Conservation (phyloP, 2,113 vertebrate genomes). For the Myrmecophaga tridactyla region DNA sequence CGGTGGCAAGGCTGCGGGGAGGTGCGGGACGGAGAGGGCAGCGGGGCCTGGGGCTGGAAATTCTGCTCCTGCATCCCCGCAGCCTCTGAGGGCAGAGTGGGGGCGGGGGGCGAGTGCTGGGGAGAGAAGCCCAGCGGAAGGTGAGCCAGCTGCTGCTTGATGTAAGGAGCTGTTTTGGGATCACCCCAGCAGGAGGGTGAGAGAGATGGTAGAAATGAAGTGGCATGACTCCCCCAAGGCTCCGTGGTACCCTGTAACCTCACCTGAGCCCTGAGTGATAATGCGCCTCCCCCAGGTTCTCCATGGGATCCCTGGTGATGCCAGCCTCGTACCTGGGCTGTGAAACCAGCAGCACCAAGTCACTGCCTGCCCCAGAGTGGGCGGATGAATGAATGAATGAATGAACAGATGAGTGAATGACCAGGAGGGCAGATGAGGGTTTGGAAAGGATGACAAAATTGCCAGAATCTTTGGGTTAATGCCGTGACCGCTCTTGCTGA, state of each 20-base stretch:
- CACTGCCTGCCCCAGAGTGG: not conserved
- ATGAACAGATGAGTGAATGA: conserved; percentile 30
- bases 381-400: not conserved
- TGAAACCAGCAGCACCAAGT: not conserved
- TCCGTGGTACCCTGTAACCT: not conserved
- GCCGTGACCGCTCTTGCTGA: conserved; percentile 2
- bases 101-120: not conserved
- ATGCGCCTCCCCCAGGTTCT: conserved; percentile 14
- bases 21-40: not conserved
- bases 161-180: conserved; percentile 36
- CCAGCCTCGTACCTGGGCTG: not conserved
- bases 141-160: not conserved
- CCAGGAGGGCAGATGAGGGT: conserved; percentile 30
- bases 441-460: not conserved
- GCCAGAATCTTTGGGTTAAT: not conserved
- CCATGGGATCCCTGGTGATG: not conserved
- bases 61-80: not conserved
- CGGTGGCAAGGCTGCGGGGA: not conserved
- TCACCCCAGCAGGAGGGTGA: conserved; percentile 6
- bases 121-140: not conserved
- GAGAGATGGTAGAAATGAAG: conserved; percentile 31
- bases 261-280: not conserved
- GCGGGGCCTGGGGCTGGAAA: not conserved
- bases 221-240: not conserved
- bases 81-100: too few species aligned